Base-by-base conservation (phyloP, 2,888 invertebrate species). In the Cataglyphis altisquamis region DNA sequence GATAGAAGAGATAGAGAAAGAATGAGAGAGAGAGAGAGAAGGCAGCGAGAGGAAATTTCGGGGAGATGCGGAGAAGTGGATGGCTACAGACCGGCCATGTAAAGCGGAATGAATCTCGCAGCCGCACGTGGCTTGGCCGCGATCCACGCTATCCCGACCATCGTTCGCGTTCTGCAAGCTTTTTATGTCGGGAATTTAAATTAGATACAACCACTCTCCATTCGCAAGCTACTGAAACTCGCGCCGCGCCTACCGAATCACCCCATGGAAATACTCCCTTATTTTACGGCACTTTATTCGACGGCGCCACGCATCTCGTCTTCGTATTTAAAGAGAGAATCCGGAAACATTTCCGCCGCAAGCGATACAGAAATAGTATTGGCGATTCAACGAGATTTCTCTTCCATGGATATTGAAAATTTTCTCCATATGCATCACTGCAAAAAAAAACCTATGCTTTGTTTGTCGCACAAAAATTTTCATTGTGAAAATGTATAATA, bases 81-180 rank as follows among this genome's bases (percentile, higher is more conserved):
- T 89, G 91, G 90, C 91, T 87, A 91, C 91, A 89, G 91, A 90
- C 91, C 89, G 91, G 91, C 92, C 92, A 92, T 92, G 93, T 93
- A 92, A 93, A 93, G 91, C 92, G 93, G 93, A 94, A 94, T 94
- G 94, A 94, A 94, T 94, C 94, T 94, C 93, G 91, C 89, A 91
- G 94, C 93, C 93, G 94, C 93, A 93, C 94, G 94, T 93, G 94
- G 93, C 93, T 94, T 94, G 94, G 94, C 93, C 93, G 84, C 91
- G 91, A 92, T 94, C 93, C 93, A 93, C 93, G 90, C 93, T 91
- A 89, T 90, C 89, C 92, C 92, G 84, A 87, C 88, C 89, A 90
- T 87, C 84, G 90, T 86, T 90, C 89, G 90, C 90, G 87, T 91
- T 91, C 90, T 92, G 91, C 90, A 91, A 93, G 92, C 93, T 93